These are phyloP conservation scores for Bradypodion ventrale DNA, from an alignment of 2,797 vertebrate genomes.

Conservation along the genomic window DNA sequence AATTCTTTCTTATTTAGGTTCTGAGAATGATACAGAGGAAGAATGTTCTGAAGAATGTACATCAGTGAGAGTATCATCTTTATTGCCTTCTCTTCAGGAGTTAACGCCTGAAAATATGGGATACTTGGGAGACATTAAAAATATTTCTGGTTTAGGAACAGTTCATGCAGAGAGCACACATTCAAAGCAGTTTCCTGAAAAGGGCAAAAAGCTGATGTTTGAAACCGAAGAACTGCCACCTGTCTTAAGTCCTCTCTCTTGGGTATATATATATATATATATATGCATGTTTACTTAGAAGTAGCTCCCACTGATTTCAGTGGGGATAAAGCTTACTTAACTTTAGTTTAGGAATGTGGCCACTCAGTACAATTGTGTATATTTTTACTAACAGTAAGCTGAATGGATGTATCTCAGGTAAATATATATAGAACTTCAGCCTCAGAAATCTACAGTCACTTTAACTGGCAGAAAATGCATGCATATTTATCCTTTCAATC, in stretches of 20 bases:
- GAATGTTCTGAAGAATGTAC: conserved; percentile 53
- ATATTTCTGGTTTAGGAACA: conserved; percentile 49
- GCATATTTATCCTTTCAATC: not conserved
- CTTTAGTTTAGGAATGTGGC: conserved; percentile 6
- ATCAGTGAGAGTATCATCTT: conserved; percentile 55
- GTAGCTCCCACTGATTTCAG: not conserved
- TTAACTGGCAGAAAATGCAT: not conserved
- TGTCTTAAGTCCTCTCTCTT: conserved; percentile 47
- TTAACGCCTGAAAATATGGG: conserved; percentile 54
- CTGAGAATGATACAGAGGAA: conserved; percentile 69
- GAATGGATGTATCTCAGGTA: not conserved
- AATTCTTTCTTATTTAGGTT: conserved; percentile 72
- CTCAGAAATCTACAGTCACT: not conserved
- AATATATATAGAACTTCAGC: not conserved
- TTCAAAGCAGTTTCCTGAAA: conserved; percentile 44
- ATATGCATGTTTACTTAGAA: not conserved
- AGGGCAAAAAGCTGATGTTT: conserved; percentile 23
- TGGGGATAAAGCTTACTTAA: not conserved
- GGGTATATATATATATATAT: no score
- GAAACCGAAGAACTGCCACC: conserved; percentile 63
- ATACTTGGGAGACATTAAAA: conserved; percentile 47
- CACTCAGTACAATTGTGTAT: not conserved
- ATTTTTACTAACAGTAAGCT: not conserved
- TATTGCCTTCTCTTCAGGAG: conserved; percentile 65
- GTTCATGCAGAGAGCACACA: conserved; percentile 24